Evolutionary conservation across 2,113 vertebrate species (phyloP).

Genomic region (Rattus norvegicus): DNA sequence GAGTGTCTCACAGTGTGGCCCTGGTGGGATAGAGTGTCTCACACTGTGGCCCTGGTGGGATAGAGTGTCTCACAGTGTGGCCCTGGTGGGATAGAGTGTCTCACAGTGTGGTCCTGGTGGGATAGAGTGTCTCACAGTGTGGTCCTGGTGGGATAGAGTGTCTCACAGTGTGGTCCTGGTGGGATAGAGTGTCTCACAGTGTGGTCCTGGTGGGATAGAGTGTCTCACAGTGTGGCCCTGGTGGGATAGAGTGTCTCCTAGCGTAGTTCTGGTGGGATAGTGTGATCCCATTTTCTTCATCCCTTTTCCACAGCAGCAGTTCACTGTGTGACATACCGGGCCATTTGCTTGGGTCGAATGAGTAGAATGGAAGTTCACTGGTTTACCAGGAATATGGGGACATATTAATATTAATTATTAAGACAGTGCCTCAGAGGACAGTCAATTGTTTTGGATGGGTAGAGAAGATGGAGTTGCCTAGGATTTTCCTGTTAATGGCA

Average conservation of each 20-base stretch:
- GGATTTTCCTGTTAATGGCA: background rate
- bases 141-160: no score
- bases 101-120: no score
- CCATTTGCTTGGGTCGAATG: conserved; percentile 8
- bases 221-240: conserved; percentile 68
- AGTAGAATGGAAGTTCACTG: conserved; percentile 40
- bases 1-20: no score
- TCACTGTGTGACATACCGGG: conserved; percentile 57
- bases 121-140: no score
- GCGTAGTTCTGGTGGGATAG: background rate
- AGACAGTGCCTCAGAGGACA: background rate
- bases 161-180: no score
- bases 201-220: no score
- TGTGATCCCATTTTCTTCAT: conserved; percentile 34
- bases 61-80: no score
- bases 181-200: no score
- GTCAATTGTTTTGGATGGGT: background rate
- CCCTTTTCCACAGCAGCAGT: conserved; percentile 44
- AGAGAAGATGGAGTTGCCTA: background rate
- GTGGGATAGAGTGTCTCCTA: background rate
- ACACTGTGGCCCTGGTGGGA: no score
- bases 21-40: no score
- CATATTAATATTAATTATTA: conserved; percentile 57
- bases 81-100: no score
- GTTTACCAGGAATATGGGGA: conserved; percentile 48